Percentiles rank a stretch among this genome's conserved stretches.
Conservation (phyloP, 2,113 vertebrate species). For the Dicaeum eximium region DNA sequence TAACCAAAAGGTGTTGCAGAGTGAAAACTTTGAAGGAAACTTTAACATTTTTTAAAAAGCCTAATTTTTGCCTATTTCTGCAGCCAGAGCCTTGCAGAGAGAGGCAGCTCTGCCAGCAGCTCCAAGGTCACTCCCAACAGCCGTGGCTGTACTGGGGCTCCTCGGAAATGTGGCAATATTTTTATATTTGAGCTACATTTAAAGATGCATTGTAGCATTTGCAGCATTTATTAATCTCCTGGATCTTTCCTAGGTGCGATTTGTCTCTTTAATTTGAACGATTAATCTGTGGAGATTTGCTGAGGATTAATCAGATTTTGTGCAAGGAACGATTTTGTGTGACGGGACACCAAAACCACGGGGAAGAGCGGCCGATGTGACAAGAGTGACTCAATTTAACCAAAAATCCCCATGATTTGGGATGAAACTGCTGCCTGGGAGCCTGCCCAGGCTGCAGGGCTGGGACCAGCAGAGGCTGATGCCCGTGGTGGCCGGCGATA, state of each 20-base stretch:
- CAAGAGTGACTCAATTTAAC: fast-evolving
- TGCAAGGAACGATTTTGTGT: fast-evolving
- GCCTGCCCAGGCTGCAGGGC: not conserved
- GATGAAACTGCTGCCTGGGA: not conserved
- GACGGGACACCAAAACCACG: fast-evolving
- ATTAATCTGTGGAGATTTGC: not conserved
- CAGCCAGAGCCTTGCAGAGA: not conserved
- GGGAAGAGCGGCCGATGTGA: fast-evolving
- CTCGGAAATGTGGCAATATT: fast-evolving
- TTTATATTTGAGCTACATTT: not conserved
- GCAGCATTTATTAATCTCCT: not conserved
- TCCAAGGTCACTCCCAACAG: not conserved
- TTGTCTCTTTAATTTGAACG: fast-evolving
- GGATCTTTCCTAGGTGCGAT: not conserved
- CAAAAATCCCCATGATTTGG: not conserved
- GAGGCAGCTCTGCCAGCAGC: not conserved
- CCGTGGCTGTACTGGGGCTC: fast-evolving
- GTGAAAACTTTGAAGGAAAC: not conserved
- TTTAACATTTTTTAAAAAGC: not conserved
- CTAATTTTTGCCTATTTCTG: not conserved
- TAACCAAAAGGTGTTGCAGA: not conserved
- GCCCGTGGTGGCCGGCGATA: fast-evolving
- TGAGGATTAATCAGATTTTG: fast-evolving
- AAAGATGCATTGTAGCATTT: not conserved
- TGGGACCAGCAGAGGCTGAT: not conserved